A percentile compares a stretch with the other conserved stretches of the same genome.
These are phyloP conservation scores for Sminthopsis crassicaudata DNA, from an alignment of 2,113 vertebrate species.

Conservation along the genomic window DNA sequence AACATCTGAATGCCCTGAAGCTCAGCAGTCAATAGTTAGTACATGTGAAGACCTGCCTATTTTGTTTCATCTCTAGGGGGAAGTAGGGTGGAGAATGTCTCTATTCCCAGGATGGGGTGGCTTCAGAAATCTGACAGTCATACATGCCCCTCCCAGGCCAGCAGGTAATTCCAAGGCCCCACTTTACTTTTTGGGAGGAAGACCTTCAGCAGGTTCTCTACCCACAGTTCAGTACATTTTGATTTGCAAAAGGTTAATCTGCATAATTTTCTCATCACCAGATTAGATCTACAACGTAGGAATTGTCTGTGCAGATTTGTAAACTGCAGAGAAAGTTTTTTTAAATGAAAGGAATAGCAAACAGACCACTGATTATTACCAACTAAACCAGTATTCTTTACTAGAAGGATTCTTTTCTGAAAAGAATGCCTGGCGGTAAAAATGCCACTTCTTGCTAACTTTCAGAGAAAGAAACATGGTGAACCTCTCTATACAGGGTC, in stretches of 20 bases:
- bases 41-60: background rate
- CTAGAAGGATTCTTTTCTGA: background rate
- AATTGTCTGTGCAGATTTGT: background rate
- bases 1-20: background rate
- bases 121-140: background rate
- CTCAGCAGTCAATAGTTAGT: background rate
- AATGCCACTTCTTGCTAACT: background rate
- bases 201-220: background rate
- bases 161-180: background rate
- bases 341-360: background rate
- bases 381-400: background rate
- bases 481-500: background rate
- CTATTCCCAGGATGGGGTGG: background rate
- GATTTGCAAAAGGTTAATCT: background rate
- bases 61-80: background rate
- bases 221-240: background rate
- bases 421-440: background rate
- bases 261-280: background rate
- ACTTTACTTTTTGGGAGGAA: background rate
- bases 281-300: background rate
- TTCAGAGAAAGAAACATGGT: background rate
- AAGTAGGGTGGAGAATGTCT: background rate
- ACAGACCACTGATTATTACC: background rate
- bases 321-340: background rate
- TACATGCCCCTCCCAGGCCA: background rate